Evolutionary conservation across 2,113 vertebrate genomes (phyloP), one percentile per base, ranked within the genome.

Genomic region (Leuciscus idus): DNA sequence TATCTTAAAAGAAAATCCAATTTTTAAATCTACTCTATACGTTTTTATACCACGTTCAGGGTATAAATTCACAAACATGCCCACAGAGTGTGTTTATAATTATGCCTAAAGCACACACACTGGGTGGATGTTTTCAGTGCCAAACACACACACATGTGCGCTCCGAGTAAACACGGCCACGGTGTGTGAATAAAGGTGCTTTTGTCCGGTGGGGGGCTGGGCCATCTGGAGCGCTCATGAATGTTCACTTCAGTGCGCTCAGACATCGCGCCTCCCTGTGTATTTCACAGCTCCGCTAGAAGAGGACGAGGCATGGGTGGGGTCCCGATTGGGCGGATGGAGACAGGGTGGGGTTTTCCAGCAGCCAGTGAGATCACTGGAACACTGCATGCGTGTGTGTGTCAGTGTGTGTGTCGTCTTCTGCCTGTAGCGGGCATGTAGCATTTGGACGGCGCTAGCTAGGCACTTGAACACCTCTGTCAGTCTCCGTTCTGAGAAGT

Each of bases 331-430:
- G 88, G 89, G 88, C 86, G 92, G 92, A 95, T 92, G 94, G 95
- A 95, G 94, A 92, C 92, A 94, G 96, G 98, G 97, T 89, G 97
- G 97, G 95, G 95, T 96, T 93, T 95, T 92, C 91, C 89, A 94
- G 94, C 95, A 96, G 96, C 96, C 96, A 96, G 97, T 97, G 97
- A 99, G 97, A 97, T 98, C 97, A 99, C 96, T 98, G 97, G 97
- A 97, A 97, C 96, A 95, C 95, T 93, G 85, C 94, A 95, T 93
- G 93, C 90, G 96, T 96, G 92, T 87, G 82, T 70, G 72, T 86
- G 74, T 78, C 61, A 36, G 81, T 68, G 61, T 33, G 43, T 75
- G 70, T 76, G 73, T 36, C 9, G 70, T 64, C 36, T 81, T 66
- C 84, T 50, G 84, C 28, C 62, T 19, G 36, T n/a, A 13, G 80